A percentile compares a stretch with the other conserved stretches of the same genome.
These are phyloP conservation scores for Pissodes strobi DNA, from an alignment of 1,140 invertebrate species.

Conservation along the genomic window DNA sequence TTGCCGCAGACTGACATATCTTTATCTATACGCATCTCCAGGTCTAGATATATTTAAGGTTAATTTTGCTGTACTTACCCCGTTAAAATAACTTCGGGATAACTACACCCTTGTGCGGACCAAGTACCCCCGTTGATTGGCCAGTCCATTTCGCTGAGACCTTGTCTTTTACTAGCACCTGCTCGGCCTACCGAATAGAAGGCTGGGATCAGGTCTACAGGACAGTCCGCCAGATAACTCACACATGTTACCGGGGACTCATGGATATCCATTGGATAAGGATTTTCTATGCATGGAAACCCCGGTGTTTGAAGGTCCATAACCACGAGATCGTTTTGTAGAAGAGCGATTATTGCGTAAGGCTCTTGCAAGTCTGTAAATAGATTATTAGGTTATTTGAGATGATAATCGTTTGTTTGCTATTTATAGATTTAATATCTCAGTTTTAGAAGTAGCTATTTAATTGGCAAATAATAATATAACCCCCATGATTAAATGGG, in stretches of 20 bases:
- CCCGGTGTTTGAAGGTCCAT: slow-evolving; percentile 93
- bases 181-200: slow-evolving; percentile 70
- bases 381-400: not conserved
- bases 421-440: no score
- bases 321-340: slow-evolving; percentile 97
- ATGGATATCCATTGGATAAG: slow-evolving; percentile 99
- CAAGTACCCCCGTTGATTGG: slow-evolving; percentile 94
- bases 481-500: no score
- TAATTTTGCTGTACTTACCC: no score
- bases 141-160: slow-evolving; percentile 95
- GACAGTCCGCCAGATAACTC: slow-evolving; percentile 95
- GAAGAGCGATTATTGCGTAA: slow-evolving; percentile 94
- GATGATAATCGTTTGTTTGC: not conserved
- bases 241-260: slow-evolving; percentile 96
- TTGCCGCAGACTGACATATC: no score
- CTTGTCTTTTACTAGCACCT: slow-evolving; percentile 62
- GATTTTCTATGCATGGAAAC: slow-evolving; percentile 98
- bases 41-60: no score
- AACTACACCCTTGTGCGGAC: slow-evolving; percentile 90
- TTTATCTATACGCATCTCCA: no score
- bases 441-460: no score
- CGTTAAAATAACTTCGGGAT: slow-evolving; percentile 95
- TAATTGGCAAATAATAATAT: no score
- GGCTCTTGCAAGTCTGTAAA: slow-evolving; percentile 90
- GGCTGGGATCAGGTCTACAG: slow-evolving; percentile 91